A percentile compares a stretch with the other conserved stretches of the same genome.
These are phyloP conservation scores for Griposia aprilina DNA, from an alignment of 2,888 invertebrate genomes.

Conservation along the genomic window DNA sequence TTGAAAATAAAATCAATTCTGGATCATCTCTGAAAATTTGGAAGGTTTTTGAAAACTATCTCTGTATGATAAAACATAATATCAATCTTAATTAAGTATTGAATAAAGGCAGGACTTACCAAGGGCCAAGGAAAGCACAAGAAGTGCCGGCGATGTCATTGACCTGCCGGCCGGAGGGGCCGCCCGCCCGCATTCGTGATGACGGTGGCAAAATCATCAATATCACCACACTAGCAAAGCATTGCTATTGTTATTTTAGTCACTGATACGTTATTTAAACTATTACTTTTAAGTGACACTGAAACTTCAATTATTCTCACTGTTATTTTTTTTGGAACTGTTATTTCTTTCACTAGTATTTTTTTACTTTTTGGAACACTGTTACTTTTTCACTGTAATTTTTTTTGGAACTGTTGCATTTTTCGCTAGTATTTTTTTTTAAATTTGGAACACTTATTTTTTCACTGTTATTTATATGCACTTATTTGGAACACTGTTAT, in stretches of 20 bases:
- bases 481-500: conserved; percentile 4
- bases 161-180: conserved; percentile 86
- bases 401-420: conserved; percentile 16
- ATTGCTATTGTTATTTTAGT: conserved; percentile 56
- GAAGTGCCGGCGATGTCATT: conserved; percentile 87
- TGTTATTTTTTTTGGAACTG: conserved; percentile 9
- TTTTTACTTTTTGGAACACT: neutral
- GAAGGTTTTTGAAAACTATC: too few relatives aligned
- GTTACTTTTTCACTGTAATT: conserved; percentile 15
- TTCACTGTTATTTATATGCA: conserved; percentile 14
- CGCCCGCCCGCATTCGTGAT: conserved; percentile 83
- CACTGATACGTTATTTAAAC: conserved; percentile 4
- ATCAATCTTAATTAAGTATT: neutral
- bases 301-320: conserved; percentile 14
- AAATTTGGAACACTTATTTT: conserved; percentile 12
- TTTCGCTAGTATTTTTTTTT: conserved; percentile 5
- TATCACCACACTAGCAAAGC: conserved; percentile 70
- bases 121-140: conserved; percentile 83
- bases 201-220: conserved; percentile 81
- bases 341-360: conserved; percentile 21
- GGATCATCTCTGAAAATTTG: too few relatives aligned
- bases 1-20: too few relatives aligned
- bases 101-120: conserved; percentile 75
- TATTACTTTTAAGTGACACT: conserved; percentile 30
- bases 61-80: too few relatives aligned